Conservation (phyloP, 2,113 vertebrate genomes). For the Hyperoodon ampullatus region DNA sequence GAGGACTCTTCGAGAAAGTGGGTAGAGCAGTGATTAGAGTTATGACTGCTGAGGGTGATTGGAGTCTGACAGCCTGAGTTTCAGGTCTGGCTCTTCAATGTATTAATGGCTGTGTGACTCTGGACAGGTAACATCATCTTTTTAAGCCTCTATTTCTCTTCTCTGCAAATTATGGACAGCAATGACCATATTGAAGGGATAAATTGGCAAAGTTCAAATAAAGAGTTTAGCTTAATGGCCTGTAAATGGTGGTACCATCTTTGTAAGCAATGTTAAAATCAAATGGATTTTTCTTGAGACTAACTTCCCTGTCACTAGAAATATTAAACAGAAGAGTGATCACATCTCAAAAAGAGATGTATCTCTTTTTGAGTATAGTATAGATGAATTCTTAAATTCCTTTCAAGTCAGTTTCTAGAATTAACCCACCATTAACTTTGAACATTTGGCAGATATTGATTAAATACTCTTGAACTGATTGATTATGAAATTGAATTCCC, state of each 20-base stretch:
- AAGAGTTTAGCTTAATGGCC: not conserved
- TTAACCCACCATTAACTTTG: not conserved
- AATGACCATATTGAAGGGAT: not conserved
- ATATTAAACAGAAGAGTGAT: not conserved
- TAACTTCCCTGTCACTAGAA: not conserved
- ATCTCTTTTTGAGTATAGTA: no score
- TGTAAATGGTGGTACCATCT: not conserved
- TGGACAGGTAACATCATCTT: not conserved
- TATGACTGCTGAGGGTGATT: no score
- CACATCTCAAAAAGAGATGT: not conserved
- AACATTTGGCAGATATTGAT: not conserved
- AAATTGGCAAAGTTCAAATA: not conserved
- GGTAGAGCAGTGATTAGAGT: rapidly evolving
- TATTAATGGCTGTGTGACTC: not conserved
- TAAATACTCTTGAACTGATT: not conserved
- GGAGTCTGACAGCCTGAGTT: not conserved
- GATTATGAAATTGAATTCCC: not conserved
- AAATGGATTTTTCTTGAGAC: not conserved
- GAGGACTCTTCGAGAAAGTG: not conserved
- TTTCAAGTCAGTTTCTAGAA: not conserved
- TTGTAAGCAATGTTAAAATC: not conserved
- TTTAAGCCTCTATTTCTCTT: not conserved
- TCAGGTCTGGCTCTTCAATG: not conserved
- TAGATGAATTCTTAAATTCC: not conserved
- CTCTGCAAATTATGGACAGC: not conserved